Evolutionary conservation across 2,888 invertebrate genomes (phyloP).

Genomic region (Macroteleia sp.): DNA sequence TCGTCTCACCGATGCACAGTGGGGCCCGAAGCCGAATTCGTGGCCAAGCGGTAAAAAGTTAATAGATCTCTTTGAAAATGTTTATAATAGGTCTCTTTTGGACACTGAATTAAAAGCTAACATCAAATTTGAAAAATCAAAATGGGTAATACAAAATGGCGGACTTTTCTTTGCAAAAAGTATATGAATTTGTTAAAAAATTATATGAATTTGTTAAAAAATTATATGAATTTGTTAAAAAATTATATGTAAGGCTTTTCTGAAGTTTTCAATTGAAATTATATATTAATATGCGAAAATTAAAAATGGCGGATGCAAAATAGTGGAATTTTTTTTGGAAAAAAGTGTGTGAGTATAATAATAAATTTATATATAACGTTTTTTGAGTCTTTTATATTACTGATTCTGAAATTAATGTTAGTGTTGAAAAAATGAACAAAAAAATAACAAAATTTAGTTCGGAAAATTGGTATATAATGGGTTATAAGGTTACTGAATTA

Average conservation of each 20-base stretch:
- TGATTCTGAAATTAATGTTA: not conserved
- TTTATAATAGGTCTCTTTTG: not conserved
- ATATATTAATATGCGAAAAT: not conserved
- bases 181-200: not conserved
- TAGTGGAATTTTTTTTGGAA: not conserved
- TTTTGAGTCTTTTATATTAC: not conserved
- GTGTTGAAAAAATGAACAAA: not conserved
- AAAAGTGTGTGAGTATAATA: not conserved
- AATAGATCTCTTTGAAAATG: no score
- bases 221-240: no score
- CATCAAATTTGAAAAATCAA: slow-evolving; percentile 1
- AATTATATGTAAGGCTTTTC: no score
- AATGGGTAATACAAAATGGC: slow-evolving; percentile 1
- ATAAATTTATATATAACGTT: not conserved
- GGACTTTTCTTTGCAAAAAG: not conserved
- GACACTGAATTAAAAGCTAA: not conserved
- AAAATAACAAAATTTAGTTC: not conserved
- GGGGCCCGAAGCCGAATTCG: no score
- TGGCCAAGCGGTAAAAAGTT: no score
- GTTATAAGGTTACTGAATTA: not conserved
- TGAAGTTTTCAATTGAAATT: no score
- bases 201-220: no score
- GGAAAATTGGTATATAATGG: not conserved
- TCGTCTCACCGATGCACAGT: no score
- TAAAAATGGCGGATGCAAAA: slow-evolving; percentile 3